These are phyloP conservation scores for Sinopyrophorus schimmeli DNA, from an alignment of 2,888 invertebrate genomes.

Conservation along the genomic window DNA sequence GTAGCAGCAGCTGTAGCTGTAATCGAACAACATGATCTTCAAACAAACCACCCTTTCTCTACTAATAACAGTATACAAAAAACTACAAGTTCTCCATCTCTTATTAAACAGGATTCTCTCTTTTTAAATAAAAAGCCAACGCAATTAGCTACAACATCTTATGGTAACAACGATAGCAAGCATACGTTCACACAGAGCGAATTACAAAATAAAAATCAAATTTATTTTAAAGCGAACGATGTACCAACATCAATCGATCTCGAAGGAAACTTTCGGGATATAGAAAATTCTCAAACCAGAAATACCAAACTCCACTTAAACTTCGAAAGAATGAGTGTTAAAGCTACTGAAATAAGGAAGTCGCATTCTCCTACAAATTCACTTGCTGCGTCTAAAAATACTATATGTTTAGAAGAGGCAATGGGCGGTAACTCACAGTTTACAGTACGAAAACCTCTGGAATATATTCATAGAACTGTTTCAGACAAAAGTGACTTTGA, in stretches of 20 bases:
- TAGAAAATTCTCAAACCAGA: slow-evolving; percentile 2
- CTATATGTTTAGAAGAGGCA: slow-evolving; percentile 34
- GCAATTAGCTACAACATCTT: slow-evolving; percentile 6
- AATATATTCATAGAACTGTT: slow-evolving; percentile 22
- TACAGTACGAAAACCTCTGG: slow-evolving; percentile 51
- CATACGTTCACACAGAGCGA: too few relatives aligned
- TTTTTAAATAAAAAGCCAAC: too few relatives aligned
- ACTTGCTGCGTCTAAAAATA: slow-evolving; percentile 42
- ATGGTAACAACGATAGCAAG: slow-evolving; percentile 5
- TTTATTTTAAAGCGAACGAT: too few relatives aligned
- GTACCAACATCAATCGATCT: too few relatives aligned
- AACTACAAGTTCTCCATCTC: too few relatives aligned
- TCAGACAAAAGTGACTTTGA: slow-evolving; percentile 19
- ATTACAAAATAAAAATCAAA: too few relatives aligned
- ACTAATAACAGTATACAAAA: slow-evolving; percentile 3
- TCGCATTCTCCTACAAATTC: slow-evolving; percentile 30
- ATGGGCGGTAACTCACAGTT: slow-evolving; percentile 53
- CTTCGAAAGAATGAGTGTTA: slow-evolving; percentile 15
- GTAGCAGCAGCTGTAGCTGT: slow-evolving; percentile 63
- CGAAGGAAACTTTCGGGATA: too few relatives aligned
- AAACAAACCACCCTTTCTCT: slow-evolving; percentile 55
- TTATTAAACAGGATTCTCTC: too few relatives aligned
- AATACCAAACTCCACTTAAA: slow-evolving; percentile 21
- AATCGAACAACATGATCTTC: slow-evolving; percentile 50
- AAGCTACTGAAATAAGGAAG: slow-evolving; percentile 34